phyloP scores from a whole-genome alignment of 2,113 vertebrate species.

The Pimephales promelas region DNA sequence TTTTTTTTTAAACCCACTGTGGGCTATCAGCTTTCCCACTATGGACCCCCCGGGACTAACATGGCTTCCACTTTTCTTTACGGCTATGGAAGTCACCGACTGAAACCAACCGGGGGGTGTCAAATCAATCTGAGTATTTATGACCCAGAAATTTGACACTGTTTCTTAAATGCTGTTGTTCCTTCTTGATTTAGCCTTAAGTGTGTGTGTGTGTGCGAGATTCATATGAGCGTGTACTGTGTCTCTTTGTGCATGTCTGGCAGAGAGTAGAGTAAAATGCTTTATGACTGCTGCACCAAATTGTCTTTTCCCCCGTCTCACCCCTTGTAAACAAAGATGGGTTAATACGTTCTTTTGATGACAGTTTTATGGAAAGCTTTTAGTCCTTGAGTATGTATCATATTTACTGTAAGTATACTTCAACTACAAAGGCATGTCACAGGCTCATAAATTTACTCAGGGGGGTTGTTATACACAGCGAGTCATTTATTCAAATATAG shows the following conservation, averaged over 20 bases:
- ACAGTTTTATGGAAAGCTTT: conserved; percentile 86
- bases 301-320: conserved; percentile 75
- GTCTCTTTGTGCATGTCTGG: conserved; percentile 62
- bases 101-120: conserved; percentile 83
- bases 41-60: conserved; percentile 84
- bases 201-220: conserved; percentile 71
- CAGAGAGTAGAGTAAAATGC: conserved; percentile 59
- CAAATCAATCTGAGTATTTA: conserved; percentile 99
- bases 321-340: conserved; percentile 85
- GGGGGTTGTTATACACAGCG: conserved; percentile 64
- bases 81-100: conserved; percentile 88
- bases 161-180: conserved; percentile 91
- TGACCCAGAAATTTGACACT: conserved; percentile 97
- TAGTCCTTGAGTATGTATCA: conserved; percentile 83
- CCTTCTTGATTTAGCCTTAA: conserved; percentile 85
- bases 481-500: conserved; percentile 68
- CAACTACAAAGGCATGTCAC: conserved; percentile 74
- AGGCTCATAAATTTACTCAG: conserved; percentile 64
- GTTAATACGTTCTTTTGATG: conserved; percentile 80
- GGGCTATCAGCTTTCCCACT: conserved; percentile 86
- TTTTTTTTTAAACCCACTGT: conserved; percentile 80
- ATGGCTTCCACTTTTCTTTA: conserved; percentile 87
- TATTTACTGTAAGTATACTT: conserved; percentile 85
- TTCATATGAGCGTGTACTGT: conserved; percentile 54
- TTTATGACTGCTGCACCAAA: conserved; percentile 80